Evolutionary conservation across 2,113 vertebrate species (phyloP), one percentile per base, ranked within the genome.

Genomic region (Catharus bicknelli): DNA sequence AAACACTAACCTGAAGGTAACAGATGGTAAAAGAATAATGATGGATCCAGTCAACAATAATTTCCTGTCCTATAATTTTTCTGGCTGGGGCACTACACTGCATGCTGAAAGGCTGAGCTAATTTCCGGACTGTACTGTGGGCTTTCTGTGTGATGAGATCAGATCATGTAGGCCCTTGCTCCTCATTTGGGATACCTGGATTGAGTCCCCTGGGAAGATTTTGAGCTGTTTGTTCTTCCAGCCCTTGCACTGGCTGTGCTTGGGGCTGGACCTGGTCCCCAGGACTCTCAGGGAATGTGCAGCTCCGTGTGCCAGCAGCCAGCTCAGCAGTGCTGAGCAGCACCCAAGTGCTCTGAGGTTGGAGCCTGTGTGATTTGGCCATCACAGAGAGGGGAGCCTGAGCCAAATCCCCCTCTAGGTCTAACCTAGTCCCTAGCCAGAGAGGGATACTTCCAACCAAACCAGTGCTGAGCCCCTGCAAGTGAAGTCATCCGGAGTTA

Each of bases 1-100:
- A 90, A 94, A 83, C 78, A 77, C 55, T 90, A 95, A 92, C 78
- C 55, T 92, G 81, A 92, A 92, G 51, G 86, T 89, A 96, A 92
- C 92, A 95, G 96, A 95, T 93, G 89, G 92, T 90, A 92, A 90
- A 95, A 90, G 85, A 93, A 93, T 95, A 95, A 91, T 70, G 88
- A 95, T 86, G 90, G 85, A 93, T 85, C 51, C 67, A 88, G 93
- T 95, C 90, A 93, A 90, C 82, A 94, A 82, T 93, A 95, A 95
- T 94, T 94, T 96, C 95, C 95, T 95, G 93, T 91, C 63, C 82
- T 93, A 22, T 79, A 85, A 79, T 86, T 94, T 93, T 93, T 42
- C 82, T 96, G 92, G 92, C 88, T 75, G 63, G 62, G 79, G 58
- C 55, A 66, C 34, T 47, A 0, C n/a, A 0, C 26, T 62, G 62